Evolutionary conservation across 2,888 invertebrate genomes (phyloP).

Genomic region (Pyrgus malvae): DNA sequence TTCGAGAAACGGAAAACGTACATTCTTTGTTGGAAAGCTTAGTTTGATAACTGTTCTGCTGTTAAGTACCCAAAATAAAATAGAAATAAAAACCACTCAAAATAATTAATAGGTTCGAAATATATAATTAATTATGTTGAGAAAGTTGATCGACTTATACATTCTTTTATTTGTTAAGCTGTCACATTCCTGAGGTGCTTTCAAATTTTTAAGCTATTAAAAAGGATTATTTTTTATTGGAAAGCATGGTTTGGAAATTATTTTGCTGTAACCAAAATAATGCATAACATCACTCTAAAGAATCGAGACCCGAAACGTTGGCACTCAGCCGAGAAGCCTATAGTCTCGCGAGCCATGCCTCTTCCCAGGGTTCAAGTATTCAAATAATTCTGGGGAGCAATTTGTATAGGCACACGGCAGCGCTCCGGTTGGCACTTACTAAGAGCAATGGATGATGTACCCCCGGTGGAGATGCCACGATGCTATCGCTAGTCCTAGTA

Average conservation of each 20-base stretch:
- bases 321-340: slow-evolving; percentile 30
- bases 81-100: too few relatives aligned
- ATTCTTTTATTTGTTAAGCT: too few relatives aligned
- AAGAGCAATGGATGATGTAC: too few relatives aligned
- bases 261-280: slow-evolving; percentile 1
- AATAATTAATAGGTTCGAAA: too few relatives aligned
- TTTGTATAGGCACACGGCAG: slow-evolving; percentile 25
- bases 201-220: background rate
- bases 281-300: slow-evolving; percentile 30
- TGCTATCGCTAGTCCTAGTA: too few relatives aligned
- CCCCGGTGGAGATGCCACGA: too few relatives aligned
- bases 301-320: slow-evolving; percentile 30
- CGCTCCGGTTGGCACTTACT: slow-evolving; percentile 28
- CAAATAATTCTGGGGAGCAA: slow-evolving; percentile 25
- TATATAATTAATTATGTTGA: too few relatives aligned
- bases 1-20: too few relatives aligned
- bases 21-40: too few relatives aligned
- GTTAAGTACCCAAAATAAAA: too few relatives aligned
- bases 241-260: background rate
- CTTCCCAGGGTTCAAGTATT: slow-evolving; percentile 27
- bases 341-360: slow-evolving; percentile 21
- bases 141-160: too few relatives aligned
- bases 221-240: background rate
- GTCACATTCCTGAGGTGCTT: background rate
- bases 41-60: too few relatives aligned